Base-by-base conservation (phyloP, 1,140 invertebrate genomes). In the Dendroctonus ponderosae region DNA sequence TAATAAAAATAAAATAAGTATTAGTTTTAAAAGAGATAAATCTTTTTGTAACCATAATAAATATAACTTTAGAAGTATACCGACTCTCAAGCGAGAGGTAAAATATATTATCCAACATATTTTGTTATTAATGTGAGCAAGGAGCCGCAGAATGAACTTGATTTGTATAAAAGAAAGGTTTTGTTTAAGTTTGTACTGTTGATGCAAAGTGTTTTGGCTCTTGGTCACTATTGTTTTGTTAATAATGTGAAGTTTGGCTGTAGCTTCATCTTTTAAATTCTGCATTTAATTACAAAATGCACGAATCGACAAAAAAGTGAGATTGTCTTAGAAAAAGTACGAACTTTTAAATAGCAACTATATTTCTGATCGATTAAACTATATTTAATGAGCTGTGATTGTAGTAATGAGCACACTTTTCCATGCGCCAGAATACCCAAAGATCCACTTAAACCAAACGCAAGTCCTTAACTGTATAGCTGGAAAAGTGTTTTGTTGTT, bases 261-360 rank as follows among this genome's bases (percentile, higher is more conserved):
- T 73, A 72, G 70, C 71, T 73, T 74, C 60, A 68, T 72, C 70
- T 71, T 77, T 77, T 74, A 74, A 57, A 54, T 51, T 15, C 70
- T 74, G 75, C 72, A 76, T 73, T 76, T 74, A 71, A 63, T 53
- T 46, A 56, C 39, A 68, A 63, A 76, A 76, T 75, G 73, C 75
- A 74, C 71, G 73, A 76, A 77, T 77, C 74, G 77, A 78, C 77
- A 78, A 77, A 78, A 78, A 78, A 78, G 77, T 78, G 77, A 78
- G 77, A 78, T 63, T 76, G 76, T 69, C 75, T 77, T 77, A 78
- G 77, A 66, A 66, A 58, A 66, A 51, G 72, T 78, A 77, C 70
- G 72, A 76, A 70, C 69, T 71, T 63, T 72, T 69, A 38, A 52
- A 60, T 66, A 60, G 64, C 9, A 66, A 66, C 56, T 59, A 58